Evolutionary conservation across 2,888 invertebrate species (phyloP).

Genomic region (Tetranychus piercei): DNA sequence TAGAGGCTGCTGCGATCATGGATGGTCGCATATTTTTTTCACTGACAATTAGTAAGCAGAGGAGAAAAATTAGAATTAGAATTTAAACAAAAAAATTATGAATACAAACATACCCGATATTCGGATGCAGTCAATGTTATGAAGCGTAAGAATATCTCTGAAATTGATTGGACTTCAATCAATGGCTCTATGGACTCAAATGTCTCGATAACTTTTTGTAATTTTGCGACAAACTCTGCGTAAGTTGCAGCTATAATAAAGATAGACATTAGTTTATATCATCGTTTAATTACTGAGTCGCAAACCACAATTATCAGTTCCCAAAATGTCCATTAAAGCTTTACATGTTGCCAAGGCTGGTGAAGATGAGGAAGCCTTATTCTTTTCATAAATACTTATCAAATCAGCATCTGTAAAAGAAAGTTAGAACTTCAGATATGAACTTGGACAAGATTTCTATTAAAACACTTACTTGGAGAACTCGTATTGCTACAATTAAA

Average conservation of each 20-base stretch:
- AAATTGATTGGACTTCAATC: slow-evolving; percentile 6
- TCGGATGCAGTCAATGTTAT: background rate
- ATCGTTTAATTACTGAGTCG: background rate
- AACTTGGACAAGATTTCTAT: too few relatives aligned
- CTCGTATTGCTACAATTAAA: too few relatives aligned
- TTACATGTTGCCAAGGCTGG: slow-evolving; percentile 69
- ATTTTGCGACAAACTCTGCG: slow-evolving; percentile 48
- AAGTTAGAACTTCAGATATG: background rate
- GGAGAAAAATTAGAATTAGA: background rate
- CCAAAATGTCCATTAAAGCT: slow-evolving; percentile 62
- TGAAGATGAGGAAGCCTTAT: background rate
- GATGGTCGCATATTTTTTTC: too few relatives aligned
- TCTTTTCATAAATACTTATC: background rate
- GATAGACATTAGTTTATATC: slow-evolving; percentile 7
- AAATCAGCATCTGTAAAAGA: background rate
- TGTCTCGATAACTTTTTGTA: background rate
- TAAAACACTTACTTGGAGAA: too few relatives aligned
- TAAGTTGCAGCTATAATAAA: slow-evolving; percentile 54
- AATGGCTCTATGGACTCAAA: background rate
- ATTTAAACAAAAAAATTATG: background rate
- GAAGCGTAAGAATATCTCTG: slow-evolving; percentile 1
- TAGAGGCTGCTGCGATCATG: too few relatives aligned
- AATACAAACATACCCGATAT: background rate
- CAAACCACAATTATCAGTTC: slow-evolving; percentile 53
- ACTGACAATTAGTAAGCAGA: too few relatives aligned